Conservation (phyloP, 1,140 invertebrate genomes). For the Leptonema lineaticorne region DNA sequence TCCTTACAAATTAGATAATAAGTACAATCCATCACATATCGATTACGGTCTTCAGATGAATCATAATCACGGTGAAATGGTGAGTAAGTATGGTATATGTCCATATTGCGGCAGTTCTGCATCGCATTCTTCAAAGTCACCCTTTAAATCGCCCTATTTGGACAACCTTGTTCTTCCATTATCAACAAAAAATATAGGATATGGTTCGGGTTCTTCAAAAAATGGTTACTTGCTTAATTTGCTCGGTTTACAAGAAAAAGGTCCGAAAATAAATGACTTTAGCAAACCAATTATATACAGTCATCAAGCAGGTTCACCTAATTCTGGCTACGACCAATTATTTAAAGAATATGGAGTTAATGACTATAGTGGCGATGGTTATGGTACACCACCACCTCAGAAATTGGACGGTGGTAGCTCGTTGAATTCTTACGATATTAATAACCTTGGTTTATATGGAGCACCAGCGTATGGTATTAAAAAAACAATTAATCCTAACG, state of each 20-base stretch:
- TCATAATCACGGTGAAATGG: conserved; percentile 2
- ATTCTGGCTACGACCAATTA: not conserved
- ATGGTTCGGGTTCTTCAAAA: not conserved
- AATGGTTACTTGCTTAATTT: too few relatives aligned
- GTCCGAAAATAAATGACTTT: not conserved
- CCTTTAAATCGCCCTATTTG: conserved; percentile 1
- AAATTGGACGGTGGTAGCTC: not conserved
- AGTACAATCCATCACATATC: not conserved
- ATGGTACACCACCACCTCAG: not conserved
- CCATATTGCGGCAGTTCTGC: not conserved
- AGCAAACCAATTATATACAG: not conserved
- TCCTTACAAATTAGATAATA: conserved; percentile 2
- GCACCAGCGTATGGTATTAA: conserved; percentile 18
- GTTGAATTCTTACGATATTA: not conserved
- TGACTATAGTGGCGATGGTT: not conserved
- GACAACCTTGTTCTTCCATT: not conserved
- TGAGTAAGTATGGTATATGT: conserved; percentile 4
- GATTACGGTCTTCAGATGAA: not conserved
- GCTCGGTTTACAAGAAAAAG: not conserved
- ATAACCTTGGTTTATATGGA: conserved; percentile 20
- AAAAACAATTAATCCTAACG: not conserved
- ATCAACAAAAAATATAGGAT: too few relatives aligned
- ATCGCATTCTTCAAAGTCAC: not conserved
- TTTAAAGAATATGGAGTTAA: too few relatives aligned
- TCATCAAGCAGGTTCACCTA: not conserved